Evolutionary conservation across 2,113 vertebrate species (phyloP), one percentile per base, ranked within the genome.

Genomic region (Tupaia tana): DNA sequence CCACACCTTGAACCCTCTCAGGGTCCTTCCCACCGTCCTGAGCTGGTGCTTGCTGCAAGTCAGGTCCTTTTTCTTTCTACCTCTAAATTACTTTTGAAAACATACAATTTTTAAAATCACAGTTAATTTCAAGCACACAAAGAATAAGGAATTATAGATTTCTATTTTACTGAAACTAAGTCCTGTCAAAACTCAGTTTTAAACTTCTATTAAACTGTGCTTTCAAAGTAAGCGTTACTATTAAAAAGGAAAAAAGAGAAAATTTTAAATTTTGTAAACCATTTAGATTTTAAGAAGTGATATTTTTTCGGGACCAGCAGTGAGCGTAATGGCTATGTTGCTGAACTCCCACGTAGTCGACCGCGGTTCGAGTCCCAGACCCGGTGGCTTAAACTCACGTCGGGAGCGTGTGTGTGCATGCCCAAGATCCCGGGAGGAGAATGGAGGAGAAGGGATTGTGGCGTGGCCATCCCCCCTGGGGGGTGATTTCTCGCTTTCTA

Each of bases 81-180:
- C 43, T 54, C 29, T 56, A 16, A 67, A 64, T 80, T 89, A 54
- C 56, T 80, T 89, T 74, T 54, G 64, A 96, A 66, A 59, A 91
- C 22, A 71, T 52, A 27, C 3, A 52, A 63, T 67, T 91, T 56
- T 9, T 71, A 7, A 80, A 7, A 7, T 81, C n/a, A 81, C 85
- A 63, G 54, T 83, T 86, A 93, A 82, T 85, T 96, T 74, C 85
- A 29, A 95, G 58, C 13, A 92, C 34, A 64, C 78, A 86, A 7
- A 94, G 81, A 19, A 61, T 80, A 19, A 80, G 18, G 66, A 92
- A 92, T 80, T 63, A 71, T 2, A 87, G n/a, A 70, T 63, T 9
- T 80, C 54, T 74, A 20, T 70, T 91, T 92, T 75, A 87, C 88
- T 94, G 84, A 90, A 96, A 74, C 27, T 54, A 84, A 93, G 90